Evolutionary conservation across 2,797 vertebrate genomes (phyloP), one percentile per base, ranked within the genome.

Genomic region (Menidia menidia): DNA sequence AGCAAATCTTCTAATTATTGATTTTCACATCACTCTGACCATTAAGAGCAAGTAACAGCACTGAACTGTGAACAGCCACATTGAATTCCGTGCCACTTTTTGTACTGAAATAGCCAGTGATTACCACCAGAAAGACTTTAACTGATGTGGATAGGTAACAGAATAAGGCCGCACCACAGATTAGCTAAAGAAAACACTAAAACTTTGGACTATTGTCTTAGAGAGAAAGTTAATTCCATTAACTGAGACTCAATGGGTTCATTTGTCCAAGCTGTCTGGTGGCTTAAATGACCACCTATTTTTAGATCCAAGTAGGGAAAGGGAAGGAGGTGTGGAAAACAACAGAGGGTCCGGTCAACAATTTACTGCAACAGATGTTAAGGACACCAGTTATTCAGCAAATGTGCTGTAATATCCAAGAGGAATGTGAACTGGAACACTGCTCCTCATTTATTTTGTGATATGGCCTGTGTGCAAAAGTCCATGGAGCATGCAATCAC

Each of bases 261-360:
- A 77, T 77, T 86, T 69, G 70, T 76, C 56, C 78, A 74, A 71
- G 83, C 75, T 80, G 74, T 86, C 67, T 86, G 75, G 56, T 50
- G 45, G 79, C 77, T 89, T 72, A 75, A 83, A 85, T 64, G 71
- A 75, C 14, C 0, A 1, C 82, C 87, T 92, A 91, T 91, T 90
- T 90, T 89, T 90, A 90, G 82, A 60, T 66, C 77, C 59, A 59
- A 52, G 60, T 68, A 70, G 62, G 69, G 52, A 25, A 50, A 60
- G 19, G 16, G 31, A 15, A 19, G 39, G 18, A 45, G 9, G 33
- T 18, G 54, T 62, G 78, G 55, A 82, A 80, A 85, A 81, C 77
- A 77, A 78, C 80, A 70, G 68, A 79, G 19, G 72, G 41, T 78
- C 43, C 65, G 75, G 73, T 58, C 60, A 77, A 71, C 39, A 10